Evolutionary conservation across 2,888 invertebrate species (phyloP), one percentile per base, ranked within the genome.

Genomic region (Xylota sylvarum): DNA sequence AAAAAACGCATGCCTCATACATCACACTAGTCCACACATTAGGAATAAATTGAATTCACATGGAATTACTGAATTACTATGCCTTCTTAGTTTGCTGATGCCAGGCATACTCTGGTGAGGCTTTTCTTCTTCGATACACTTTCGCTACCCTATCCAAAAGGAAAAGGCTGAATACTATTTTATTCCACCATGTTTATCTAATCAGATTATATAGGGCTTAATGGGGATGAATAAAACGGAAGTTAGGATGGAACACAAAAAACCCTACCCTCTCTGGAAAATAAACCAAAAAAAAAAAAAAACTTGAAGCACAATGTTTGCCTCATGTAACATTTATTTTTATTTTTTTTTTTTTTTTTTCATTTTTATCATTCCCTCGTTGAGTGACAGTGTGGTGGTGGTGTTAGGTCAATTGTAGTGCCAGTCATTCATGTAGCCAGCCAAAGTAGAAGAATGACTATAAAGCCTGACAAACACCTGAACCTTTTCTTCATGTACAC

Each of bases 391-490:
- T 76, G 58, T 76, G 65, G 43, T 76, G 65, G 43, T 72, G 76
- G 85, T 77, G 81, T 81, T 77, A 62, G 85, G 76, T 81, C 85
- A 86, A 81, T 86, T 81, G 76, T 72, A 62, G 60, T 86, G 72
- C 17, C 70, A 74, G 80, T 76, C 65, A 58, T 70, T 64, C 52
- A 55, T 79, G 62, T 69, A 67, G 43, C 37, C 30, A 35, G 5
- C n/a, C n/a, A 5, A 32, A 46, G 65, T 14, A 78, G 56, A 69
- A 56, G 55, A 40, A 69, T 72, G 50, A 62, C 72, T 72, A 65
- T 60, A 55, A 70, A 72, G 58, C 46, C 55, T 67, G 27, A 73
- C 65, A 62, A 67, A 86, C 81, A 86, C 85, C 85, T 77, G 81
- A 81, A 81, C 60, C 76, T 76, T 60, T 72, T 81, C 62, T 48